Evolutionary conservation across 2,797 vertebrate genomes (phyloP).

Genomic region (Sarcophilus harrisii): DNA sequence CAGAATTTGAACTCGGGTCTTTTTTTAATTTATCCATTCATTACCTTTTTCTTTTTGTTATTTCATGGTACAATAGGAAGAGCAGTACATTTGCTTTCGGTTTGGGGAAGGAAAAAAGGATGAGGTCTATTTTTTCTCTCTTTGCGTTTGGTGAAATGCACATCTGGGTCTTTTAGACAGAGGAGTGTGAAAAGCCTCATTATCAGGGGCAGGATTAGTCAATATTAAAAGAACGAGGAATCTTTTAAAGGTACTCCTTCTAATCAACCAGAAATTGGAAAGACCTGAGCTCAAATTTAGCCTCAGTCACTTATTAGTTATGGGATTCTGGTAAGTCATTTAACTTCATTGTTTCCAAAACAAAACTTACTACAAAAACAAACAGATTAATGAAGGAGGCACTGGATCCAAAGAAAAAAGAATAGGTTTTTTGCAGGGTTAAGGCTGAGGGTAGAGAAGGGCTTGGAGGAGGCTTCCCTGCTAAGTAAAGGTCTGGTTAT

Average conservation of each 20-base stretch:
- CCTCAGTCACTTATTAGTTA: not conserved
- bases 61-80: not conserved
- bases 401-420: not conserved
- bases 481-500: not conserved
- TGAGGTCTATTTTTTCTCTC: not conserved
- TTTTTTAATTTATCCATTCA: not conserved
- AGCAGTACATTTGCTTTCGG: not conserved
- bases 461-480: not conserved
- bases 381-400: not conserved
- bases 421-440: not conserved
- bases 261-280: not conserved
- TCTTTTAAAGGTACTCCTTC: not conserved
- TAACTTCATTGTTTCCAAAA: not conserved
- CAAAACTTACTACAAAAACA: not conserved
- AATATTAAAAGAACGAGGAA: not conserved
- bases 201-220: not conserved
- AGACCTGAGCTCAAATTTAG: not conserved
- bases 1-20: not conserved
- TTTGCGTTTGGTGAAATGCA: not conserved
- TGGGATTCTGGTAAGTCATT: not conserved
- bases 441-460: too few relatives aligned
- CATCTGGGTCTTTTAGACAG: not conserved
- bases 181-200: not conserved
- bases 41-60: not conserved
- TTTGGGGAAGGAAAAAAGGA: not conserved